Evolutionary conservation across 2,113 vertebrate species (phyloP), one percentile per base, ranked within the genome.

Genomic region (Condylura cristata): DNA sequence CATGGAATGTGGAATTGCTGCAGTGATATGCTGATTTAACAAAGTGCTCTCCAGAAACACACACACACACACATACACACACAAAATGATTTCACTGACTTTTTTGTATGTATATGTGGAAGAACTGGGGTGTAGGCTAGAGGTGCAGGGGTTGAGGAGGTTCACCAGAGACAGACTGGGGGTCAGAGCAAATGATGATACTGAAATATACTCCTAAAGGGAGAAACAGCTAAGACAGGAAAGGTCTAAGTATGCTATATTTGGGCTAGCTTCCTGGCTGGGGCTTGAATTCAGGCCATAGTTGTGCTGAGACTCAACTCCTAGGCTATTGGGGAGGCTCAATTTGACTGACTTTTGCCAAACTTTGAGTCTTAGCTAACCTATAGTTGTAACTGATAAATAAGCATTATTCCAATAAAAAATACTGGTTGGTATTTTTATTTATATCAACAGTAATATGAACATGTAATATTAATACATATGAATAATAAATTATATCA

Each of bases 401-500:
- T 0, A 48, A 39, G 3, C 60, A 28, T 79, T 56, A 78, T 83
- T 79, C 4, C 26, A 68, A 48, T 30, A 44, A 58, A 58, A 37
- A 65, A 20, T 53, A 70, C 26, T 24, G 18, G 26, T n/a, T 86
- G 24, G 48, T 46, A 63, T 89, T 92, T 94, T 78, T 13, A 87
- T 41, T 95, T 91, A 37, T 3, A 60, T 39, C 80, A 80, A 81
- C 81, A 90, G 11, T 56, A 85, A 86, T 58, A 81, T 37, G 48
- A 41, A 71, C 39, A 30, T 60, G 12, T 93, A 90, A 88, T n/a
- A n/a, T n/a, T n/a, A n/a, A n/a, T n/a, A n/a, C n/a, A n/a, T n/a
- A n/a, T n/a, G n/a, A n/a, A n/a, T 63, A 72, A 56, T 37, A 41
- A 60, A 71, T 20, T 14, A 60, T 30, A 58, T 46, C 14, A 46